These are phyloP conservation scores for Camponotus floridanus DNA, from an alignment of 1,140 invertebrate genomes.

Conservation along the genomic window DNA sequence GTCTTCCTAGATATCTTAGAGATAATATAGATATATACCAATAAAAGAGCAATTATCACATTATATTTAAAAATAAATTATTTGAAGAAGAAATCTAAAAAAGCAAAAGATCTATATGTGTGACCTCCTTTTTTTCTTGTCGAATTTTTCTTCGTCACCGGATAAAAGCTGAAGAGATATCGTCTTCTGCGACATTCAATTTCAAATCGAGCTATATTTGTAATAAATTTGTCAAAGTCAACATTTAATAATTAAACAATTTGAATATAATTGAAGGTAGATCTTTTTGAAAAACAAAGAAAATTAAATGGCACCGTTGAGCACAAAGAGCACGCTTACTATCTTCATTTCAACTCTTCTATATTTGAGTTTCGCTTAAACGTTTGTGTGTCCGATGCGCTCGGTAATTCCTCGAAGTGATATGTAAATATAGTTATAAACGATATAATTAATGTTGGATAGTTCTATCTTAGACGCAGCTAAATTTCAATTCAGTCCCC, in stretches of 20 bases:
- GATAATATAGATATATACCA: neutral
- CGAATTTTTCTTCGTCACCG: constrained; percentile 9
- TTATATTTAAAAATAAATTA: neutral
- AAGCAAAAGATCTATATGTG: constrained; percentile 4
- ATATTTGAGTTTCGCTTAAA: constrained; percentile 35
- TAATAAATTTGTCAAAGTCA: neutral
- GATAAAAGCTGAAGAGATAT: constrained; percentile 2
- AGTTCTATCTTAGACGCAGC: constrained; percentile 36
- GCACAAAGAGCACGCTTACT: constrained; percentile 29
- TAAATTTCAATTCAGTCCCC: constrained; percentile 33
- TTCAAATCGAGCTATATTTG: constrained; percentile 9
- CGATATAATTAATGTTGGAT: constrained; percentile 53
- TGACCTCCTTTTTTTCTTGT: constrained; percentile 13
- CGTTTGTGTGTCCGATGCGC: constrained; percentile 43
- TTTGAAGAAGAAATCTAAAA: neutral
- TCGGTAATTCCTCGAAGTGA: constrained; percentile 54
- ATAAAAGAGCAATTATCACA: neutral
- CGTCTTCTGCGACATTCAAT: neutral
- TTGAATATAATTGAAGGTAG: constrained; percentile 13
- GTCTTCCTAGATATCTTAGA: neutral
- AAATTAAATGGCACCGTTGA: constrained; percentile 46
- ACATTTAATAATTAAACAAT: constrained; percentile 25
- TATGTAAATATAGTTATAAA: constrained; percentile 53
- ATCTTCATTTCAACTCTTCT: constrained; percentile 10
- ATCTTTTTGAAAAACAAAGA: neutral